Evolutionary conservation across 2,113 vertebrate genomes (phyloP).

Genomic region (Hemichromis elongatus): DNA sequence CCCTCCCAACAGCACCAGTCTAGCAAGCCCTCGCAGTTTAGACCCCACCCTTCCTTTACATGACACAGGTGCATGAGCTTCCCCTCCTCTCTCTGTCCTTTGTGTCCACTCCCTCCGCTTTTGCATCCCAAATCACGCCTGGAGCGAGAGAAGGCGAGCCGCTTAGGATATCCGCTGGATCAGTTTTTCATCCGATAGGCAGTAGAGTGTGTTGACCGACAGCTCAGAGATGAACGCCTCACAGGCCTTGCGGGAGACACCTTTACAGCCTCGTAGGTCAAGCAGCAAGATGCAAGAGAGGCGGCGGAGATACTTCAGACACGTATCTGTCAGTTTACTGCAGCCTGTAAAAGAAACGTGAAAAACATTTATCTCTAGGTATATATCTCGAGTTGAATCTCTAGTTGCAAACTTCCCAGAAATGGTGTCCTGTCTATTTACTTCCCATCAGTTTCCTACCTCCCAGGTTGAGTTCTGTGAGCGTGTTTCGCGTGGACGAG

Average conservation of each 20-base stretch:
- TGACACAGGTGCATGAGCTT: constrained; percentile 15
- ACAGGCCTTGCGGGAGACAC: constrained; percentile 91
- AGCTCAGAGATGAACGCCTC: constrained; percentile 96
- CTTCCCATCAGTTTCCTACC: constrained; percentile 61
- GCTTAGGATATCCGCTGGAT: constrained; percentile 97
- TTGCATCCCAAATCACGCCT: not conserved
- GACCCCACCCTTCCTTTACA: not conserved
- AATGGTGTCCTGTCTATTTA: not conserved
- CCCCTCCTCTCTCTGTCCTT: not conserved
- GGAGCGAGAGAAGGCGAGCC: not conserved
- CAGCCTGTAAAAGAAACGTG: constrained; percentile 77
- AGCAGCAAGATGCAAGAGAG: constrained; percentile 88
- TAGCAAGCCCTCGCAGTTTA: constrained; percentile 17
- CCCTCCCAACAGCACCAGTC: not conserved
- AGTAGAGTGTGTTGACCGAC: constrained; percentile 94
- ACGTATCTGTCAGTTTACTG: constrained; percentile 91
- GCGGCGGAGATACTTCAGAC: constrained; percentile 88
- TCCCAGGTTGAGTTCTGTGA: constrained; percentile 92
- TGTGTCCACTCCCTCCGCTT: not conserved
- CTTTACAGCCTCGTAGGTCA: constrained; percentile 91
- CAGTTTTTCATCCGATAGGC: constrained; percentile 97
- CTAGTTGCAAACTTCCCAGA: not conserved
- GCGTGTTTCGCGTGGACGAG: constrained; percentile 93
- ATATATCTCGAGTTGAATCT: not conserved
- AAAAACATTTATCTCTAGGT: not conserved